Percentiles rank a stretch among this genome's conserved stretches.
Evolutionary conservation across 2,888 invertebrate species (phyloP).

Genomic region (Agrotis ipsilon): DNA sequence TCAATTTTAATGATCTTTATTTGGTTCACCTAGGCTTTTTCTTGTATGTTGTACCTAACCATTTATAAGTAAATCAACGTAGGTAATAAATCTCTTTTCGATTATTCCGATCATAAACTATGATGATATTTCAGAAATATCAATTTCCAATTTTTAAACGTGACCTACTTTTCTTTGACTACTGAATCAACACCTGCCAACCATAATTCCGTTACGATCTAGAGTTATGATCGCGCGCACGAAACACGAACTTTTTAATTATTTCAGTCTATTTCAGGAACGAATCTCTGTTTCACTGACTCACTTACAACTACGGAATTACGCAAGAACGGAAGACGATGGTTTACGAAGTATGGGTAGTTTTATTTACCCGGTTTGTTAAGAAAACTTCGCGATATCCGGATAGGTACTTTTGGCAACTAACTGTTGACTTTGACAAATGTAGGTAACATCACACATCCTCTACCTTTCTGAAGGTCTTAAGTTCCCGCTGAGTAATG

Average conservation of each 20-base stretch:
- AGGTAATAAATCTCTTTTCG: too few relatives aligned
- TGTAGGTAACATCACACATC: constrained; percentile 33
- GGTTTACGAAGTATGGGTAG: constrained; percentile 25
- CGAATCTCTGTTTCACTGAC: constrained; percentile 49
- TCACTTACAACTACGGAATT: constrained; percentile 39
- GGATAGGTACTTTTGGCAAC: constrained; percentile 34
- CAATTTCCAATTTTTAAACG: background rate
- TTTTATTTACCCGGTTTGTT: constrained; percentile 45
- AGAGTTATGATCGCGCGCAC: constrained; percentile 50
- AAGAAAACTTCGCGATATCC: constrained; percentile 43
- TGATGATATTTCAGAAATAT: background rate
- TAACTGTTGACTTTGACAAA: constrained; percentile 53
- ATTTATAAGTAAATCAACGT: too few relatives aligned
- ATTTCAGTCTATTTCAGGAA: constrained; percentile 59
- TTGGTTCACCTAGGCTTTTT: background rate
- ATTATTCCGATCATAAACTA: background rate
- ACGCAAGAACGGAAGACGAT: constrained; percentile 48
- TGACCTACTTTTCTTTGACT: constrained; percentile 27
- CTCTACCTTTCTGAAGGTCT: constrained; percentile 1
- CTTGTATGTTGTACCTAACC: background rate
- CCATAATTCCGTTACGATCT: constrained; percentile 43
- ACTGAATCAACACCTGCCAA: constrained; percentile 42
- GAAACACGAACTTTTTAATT: constrained; percentile 65
- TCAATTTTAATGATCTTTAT: background rate
- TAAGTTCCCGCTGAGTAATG: constrained; percentile 13